These are phyloP conservation scores for Apis cerana DNA, from an alignment of 1,140 invertebrate genomes.

Conservation along the genomic window DNA sequence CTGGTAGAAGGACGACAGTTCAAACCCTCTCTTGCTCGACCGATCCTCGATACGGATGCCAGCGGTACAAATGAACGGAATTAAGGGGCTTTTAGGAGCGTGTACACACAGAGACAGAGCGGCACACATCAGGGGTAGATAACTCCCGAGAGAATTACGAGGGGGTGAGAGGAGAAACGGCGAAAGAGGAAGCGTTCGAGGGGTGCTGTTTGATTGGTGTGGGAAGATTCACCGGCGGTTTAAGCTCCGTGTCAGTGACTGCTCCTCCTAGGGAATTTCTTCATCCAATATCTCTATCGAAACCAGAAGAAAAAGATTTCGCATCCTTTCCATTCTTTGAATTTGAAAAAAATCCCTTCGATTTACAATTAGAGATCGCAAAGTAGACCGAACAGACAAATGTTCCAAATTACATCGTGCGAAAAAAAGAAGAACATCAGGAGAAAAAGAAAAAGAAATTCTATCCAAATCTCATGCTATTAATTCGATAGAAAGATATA, in stretches of 20 bases:
- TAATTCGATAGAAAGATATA: too few relatives aligned
- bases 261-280: slow-evolving; percentile 69
- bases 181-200: slow-evolving; percentile 63
- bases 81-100: slow-evolving; percentile 71
- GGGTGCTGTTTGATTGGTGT: slow-evolving; percentile 79
- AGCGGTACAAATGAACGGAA: slow-evolving; percentile 73
- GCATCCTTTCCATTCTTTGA: neutral
- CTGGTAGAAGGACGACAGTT: slow-evolving; percentile 53
- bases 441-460: too few relatives aligned
- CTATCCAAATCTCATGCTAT: too few relatives aligned
- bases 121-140: slow-evolving; percentile 71
- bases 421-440: too few relatives aligned
- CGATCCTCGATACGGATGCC: slow-evolving; percentile 67
- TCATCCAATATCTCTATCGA: slow-evolving; percentile 25
- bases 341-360: neutral
- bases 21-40: slow-evolving; percentile 47
- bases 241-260: slow-evolving; percentile 65
- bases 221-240: slow-evolving; percentile 76
- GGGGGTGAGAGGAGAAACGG: slow-evolving; percentile 53
- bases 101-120: slow-evolving; percentile 44
- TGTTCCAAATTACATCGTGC: too few relatives aligned
- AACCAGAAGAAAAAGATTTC: neutral
- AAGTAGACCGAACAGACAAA: too few relatives aligned
- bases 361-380: too few relatives aligned
- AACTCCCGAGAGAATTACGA: slow-evolving; percentile 71